These are phyloP conservation scores for Sebastes reedi DNA, from an alignment of 2,797 vertebrate species.

Conservation along the genomic window DNA sequence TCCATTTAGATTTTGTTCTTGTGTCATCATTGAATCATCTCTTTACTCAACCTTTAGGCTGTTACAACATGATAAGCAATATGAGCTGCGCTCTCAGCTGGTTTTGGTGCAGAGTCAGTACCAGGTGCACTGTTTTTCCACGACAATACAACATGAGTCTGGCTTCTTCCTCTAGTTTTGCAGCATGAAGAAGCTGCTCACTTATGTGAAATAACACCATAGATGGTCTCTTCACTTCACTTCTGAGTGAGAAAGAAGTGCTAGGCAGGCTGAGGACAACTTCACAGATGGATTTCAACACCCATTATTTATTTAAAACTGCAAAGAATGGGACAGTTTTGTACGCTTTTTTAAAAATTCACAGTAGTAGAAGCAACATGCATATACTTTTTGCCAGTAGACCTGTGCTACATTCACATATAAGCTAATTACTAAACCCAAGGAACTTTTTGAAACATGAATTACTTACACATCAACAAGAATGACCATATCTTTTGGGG, in stretches of 20 bases:
- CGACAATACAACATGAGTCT: neutral
- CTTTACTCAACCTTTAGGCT: neutral
- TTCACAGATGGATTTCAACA: neutral
- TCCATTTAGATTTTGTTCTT: neutral
- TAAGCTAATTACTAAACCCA: neutral
- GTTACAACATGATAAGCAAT: neutral
- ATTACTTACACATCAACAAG: constrained; percentile 97
- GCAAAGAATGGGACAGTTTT: neutral
- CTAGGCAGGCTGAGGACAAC: neutral
- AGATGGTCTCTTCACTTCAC: neutral
- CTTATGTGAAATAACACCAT: neutral
- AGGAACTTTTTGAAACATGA: neutral
- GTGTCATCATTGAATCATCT: neutral
- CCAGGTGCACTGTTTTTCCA: constrained; percentile 2
- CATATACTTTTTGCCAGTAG: neutral
- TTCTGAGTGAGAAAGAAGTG: neutral
- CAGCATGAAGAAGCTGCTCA: neutral
- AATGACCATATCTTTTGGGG: constrained; percentile 99
- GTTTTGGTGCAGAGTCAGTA: constrained; percentile 7
- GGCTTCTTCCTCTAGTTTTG: neutral
- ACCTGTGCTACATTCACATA: neutral
- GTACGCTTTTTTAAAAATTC: neutral
- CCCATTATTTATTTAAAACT: neutral
- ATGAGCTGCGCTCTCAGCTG: constrained; percentile 25
- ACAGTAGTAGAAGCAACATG: neutral